A percentile compares a stretch with the other conserved stretches of the same genome.
Conservation (phyloP, 2,888 invertebrate species). For the Apotomis betuletana region DNA sequence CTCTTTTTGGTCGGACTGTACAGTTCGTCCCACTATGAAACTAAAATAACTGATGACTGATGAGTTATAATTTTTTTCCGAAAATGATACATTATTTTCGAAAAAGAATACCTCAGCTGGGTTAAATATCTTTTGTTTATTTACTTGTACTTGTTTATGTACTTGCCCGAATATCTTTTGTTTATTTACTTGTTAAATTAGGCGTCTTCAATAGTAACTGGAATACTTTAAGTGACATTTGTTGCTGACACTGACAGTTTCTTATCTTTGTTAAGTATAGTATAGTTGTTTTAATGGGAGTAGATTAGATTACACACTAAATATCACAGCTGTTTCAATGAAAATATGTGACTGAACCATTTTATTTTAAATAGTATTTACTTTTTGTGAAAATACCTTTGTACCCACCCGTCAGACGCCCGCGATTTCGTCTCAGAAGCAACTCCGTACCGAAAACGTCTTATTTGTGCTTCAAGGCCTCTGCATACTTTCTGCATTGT, state of each 20-base stretch:
- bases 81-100: too few relatives aligned
- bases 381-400: background rate
- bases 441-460: background rate
- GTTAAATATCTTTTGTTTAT: too few relatives aligned
- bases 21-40: too few relatives aligned
- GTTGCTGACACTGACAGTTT: slow-evolving; percentile 11
- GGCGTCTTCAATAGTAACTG: background rate
- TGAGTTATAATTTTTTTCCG: too few relatives aligned
- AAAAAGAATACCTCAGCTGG: too few relatives aligned
- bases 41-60: too few relatives aligned
- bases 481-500: slow-evolving; percentile 22
- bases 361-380: background rate
- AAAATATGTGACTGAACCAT: slow-evolving; percentile 1
- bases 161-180: too few relatives aligned
- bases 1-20: too few relatives aligned
- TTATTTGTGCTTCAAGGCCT: slow-evolving; percentile 29
- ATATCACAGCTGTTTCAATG: slow-evolving; percentile 4
- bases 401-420: background rate
- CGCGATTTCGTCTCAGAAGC: background rate
- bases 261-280: background rate
- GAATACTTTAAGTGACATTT: background rate
- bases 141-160: too few relatives aligned
- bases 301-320: slow-evolving; percentile 7
- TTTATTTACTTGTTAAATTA: too few relatives aligned
- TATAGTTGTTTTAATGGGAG: background rate